Base-by-base conservation (phyloP, 2,888 invertebrate genomes). In the Plebejus argus region DNA sequence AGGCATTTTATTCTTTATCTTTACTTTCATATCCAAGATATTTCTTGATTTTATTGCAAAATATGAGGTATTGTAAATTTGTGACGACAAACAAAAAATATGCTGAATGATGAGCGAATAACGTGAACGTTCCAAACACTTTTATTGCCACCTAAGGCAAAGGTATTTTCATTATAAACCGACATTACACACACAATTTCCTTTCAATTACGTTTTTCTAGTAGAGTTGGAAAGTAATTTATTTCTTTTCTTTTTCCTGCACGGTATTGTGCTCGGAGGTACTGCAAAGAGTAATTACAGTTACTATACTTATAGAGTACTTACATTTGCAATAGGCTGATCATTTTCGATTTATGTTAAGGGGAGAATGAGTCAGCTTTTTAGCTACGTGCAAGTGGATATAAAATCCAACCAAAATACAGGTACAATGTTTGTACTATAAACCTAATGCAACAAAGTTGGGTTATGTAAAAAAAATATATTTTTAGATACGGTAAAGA, bases 101-200 rank as follows among this genome's bases (percentile, higher is more conserved):
- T 20, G 58, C 15, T 66, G 61, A 28, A 28, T 23, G 23, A 28
- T 12, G 28, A 66, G 23, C 3, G 23, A 23, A 12, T 66, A 66
- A 12, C 12, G 20, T 23, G 12, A 10, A 66, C 5, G 3, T 66
- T 66, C 18, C 18, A 53, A 45, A 45, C 10, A 45, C 45, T 58
- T 10, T 15, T 20, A 23, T n/a, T 58, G 66, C 28, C 66, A 33
- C 66, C 3, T 5, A 66, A 66, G 66, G 28, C 66, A 18, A 18
- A 33, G 28, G 23, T 23, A 66, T 28, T 66, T 66, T 28, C 66
- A 66, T 33, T 66, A 66, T 28, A 66, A 66, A 66, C 66, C 28
- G 6, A 33, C 66, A 66, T 33, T 66, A 18, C 66, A 66, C 18
- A 33, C 66, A 33, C 66, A 33, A 66, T 66, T 66, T 66, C 28